These are phyloP conservation scores for Heterotilapia buettikoferi DNA, from an alignment of 2,113 vertebrate species.

Conservation along the genomic window DNA sequence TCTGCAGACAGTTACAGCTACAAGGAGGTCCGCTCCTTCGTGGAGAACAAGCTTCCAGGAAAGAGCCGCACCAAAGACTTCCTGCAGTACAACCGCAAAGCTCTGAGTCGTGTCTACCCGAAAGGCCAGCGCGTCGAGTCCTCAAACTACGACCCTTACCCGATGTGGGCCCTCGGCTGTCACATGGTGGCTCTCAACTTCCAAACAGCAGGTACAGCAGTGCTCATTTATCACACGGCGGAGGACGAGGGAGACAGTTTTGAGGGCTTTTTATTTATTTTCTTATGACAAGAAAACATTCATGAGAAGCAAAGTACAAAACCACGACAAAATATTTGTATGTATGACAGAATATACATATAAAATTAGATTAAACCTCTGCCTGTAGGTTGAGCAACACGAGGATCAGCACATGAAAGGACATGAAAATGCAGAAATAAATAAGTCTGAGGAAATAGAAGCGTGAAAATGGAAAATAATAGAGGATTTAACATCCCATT, in stretches of 20 bases:
- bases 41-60: conserved; percentile 86
- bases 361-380: background rate
- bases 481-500: background rate
- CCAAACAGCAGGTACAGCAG: conserved; percentile 85
- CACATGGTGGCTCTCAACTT: conserved; percentile 98
- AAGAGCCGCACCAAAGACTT: conserved; percentile 76
- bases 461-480: background rate
- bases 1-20: conserved; percentile 80
- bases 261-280: rapidly evolving
- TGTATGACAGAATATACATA: background rate
- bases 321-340: background rate
- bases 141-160: conserved; percentile 94
- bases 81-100: conserved; percentile 86
- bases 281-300: background rate
- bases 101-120: conserved; percentile 89
- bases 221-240: background rate
- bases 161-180: conserved; percentile 86
- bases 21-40: conserved; percentile 92
- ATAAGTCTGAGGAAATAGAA: background rate
- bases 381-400: background rate
- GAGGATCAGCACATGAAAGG: background rate
- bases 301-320: background rate
- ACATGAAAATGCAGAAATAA: background rate
- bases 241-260: background rate
- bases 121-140: conserved; percentile 95